Evolutionary conservation across 2,113 vertebrate genomes (phyloP).

Genomic region (Casuarius casuarius): DNA sequence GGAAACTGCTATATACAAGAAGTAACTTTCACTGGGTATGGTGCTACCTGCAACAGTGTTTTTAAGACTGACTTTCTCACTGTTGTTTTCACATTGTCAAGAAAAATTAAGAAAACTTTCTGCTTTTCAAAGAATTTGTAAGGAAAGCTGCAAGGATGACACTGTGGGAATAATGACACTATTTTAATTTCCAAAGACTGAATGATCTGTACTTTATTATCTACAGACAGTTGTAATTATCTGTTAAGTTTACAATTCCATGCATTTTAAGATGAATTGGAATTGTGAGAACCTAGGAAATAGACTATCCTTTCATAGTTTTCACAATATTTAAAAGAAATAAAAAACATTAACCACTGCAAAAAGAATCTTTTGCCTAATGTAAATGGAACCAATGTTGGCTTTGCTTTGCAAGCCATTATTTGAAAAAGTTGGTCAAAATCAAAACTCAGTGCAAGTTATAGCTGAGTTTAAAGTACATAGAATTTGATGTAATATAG

Average conservation of each 20-base stretch:
- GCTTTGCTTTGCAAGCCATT: neutral
- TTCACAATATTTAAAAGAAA: neutral
- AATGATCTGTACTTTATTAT: constrained; percentile 16
- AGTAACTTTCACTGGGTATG: neutral
- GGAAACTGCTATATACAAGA: neutral
- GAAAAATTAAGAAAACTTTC: neutral
- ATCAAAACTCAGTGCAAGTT: neutral
- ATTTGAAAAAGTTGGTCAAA: neutral
- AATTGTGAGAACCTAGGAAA: neutral
- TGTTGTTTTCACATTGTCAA: neutral
- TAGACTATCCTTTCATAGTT: neutral
- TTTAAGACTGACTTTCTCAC: neutral
- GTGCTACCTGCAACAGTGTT: neutral
- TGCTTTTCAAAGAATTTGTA: neutral
- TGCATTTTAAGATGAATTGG: neutral
- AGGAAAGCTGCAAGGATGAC: neutral
- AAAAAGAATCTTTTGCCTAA: neutral
- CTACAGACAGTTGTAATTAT: constrained; percentile 21
- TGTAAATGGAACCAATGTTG: neutral
- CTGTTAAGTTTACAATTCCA: neutral
- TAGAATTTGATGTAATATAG: neutral
- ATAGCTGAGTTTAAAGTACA: neutral
- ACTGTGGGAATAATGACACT: neutral
- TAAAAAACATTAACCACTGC: neutral
- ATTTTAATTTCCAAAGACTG: neutral